Conservation (phyloP, 2,113 vertebrate genomes). For the Catharus minimus region DNA sequence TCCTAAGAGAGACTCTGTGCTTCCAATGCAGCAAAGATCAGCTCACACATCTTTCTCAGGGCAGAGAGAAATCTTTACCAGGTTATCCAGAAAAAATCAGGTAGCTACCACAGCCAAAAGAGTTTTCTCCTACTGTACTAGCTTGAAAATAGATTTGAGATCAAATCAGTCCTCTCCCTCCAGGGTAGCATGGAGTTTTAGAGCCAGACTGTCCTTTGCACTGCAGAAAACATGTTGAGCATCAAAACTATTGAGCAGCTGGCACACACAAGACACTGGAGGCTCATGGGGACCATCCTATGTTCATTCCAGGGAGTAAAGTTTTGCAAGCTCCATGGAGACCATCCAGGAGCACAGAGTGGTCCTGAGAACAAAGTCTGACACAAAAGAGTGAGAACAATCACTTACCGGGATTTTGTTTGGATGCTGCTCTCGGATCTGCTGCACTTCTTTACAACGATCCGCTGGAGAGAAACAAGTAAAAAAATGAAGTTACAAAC, state of each 20-base stretch:
- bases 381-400: neutral
- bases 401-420: slow-evolving; percentile 95
- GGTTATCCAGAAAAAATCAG: neutral
- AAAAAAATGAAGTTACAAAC: neutral
- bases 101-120: neutral
- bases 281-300: neutral
- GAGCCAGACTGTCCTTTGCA: neutral
- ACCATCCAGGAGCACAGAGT: neutral
- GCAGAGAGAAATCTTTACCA: neutral
- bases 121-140: neutral
- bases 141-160: neutral
- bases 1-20: neutral
- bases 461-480: slow-evolving; percentile 79
- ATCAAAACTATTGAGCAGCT: neutral
- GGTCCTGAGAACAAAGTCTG: neutral
- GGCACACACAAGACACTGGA: neutral
- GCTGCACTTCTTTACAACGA: slow-evolving; percentile 96
- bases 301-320: neutral
- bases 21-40: neutral
- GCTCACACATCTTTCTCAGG: neutral
- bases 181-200: neutral
- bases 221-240: neutral
- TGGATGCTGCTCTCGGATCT: slow-evolving; percentile 96
- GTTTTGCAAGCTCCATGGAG: neutral
- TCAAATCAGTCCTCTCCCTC: neutral